Evolutionary conservation across 2,888 invertebrate genomes (phyloP).

Genomic region (Physocephala rufipes): DNA sequence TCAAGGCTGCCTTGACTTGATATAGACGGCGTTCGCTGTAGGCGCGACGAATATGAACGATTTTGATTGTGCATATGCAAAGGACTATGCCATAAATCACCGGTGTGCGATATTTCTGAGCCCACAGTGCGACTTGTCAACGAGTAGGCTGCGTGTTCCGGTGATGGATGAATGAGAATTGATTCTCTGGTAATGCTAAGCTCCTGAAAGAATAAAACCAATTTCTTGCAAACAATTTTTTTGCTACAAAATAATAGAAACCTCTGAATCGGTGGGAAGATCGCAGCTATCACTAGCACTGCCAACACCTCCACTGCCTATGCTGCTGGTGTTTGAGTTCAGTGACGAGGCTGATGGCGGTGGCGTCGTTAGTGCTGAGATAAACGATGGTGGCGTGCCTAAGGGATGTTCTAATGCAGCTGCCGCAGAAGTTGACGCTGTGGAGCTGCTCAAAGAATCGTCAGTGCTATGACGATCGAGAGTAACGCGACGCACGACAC

Average conservation of each 20-base stretch:
- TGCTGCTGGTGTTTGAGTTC: slow-evolving; percentile 63
- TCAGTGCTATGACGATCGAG: slow-evolving; percentile 62
- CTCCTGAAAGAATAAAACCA: slow-evolving; percentile 67
- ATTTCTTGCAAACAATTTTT: background rate
- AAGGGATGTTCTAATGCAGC: slow-evolving; percentile 26
- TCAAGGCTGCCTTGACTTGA: slow-evolving; percentile 86
- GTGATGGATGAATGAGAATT: slow-evolving; percentile 71
- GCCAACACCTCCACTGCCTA: slow-evolving; percentile 60
- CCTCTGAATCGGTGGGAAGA: slow-evolving; percentile 64
- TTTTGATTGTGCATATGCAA: slow-evolving; percentile 76
- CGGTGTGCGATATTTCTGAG: slow-evolving; percentile 63
- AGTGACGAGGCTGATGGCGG: slow-evolving; percentile 64
- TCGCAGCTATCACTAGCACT: slow-evolving; percentile 64
- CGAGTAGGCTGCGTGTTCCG: slow-evolving; percentile 65
- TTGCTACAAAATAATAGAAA: slow-evolving; percentile 39
- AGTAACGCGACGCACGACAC: slow-evolving; percentile 64
- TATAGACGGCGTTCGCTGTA: slow-evolving; percentile 81
- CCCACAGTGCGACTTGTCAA: slow-evolving; percentile 54
- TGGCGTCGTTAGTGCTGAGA: slow-evolving; percentile 60
- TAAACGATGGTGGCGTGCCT: slow-evolving; percentile 41
- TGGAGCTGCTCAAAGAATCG: slow-evolving; percentile 45
- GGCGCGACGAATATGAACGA: slow-evolving; percentile 73
- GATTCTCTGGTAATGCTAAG: slow-evolving; percentile 74
- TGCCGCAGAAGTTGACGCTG: background rate
- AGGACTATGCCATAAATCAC: slow-evolving; percentile 68